Base-by-base conservation (phyloP, 2,888 invertebrate species). In the Lochmaea crataegi region DNA sequence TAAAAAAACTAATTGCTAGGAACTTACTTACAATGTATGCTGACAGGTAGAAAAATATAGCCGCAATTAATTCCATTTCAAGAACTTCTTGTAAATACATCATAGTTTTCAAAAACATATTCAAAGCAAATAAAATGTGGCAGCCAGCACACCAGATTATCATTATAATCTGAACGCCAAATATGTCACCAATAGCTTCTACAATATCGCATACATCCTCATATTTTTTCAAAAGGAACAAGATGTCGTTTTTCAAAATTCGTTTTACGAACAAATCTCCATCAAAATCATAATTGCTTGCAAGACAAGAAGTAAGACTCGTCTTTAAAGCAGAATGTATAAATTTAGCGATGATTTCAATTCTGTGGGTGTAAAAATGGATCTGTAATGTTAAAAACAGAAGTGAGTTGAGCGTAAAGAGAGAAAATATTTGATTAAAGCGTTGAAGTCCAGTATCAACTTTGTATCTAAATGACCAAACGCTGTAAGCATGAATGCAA, bases 91-190 rank as follows among this genome's bases (percentile, higher is more conserved):
- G 60, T 5, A 5, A 10, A 14, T 32, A 10, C 16, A 60, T 60
- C 14, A 60, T 60, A 9, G 38, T n/a, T 16, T 60, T 60, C 38
- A 63, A 42, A 63, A 38, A 63, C 14, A 63, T 16, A 42, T 63
- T 63, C 12, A 42, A 18, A 63, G 16, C 11, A 6, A 41, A 63
- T 42, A 63, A 42, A 18, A 63, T 38, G 11, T 42, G 9, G 12
- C 16, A 18, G 14, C 14, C 16, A 11, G 42, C 12, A 42, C 16
- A 7, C n/a, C 6, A 38, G 41, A 75, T 45, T 9, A 76, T 71
- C 6, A 74, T 53, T 9, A 76, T 26, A 12, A 76, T 64, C 57
- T 75, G 75, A 82, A 65, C 78, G 84, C 53, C 86, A 63, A 75
- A 80, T 57, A 76, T 69, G 10, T 65, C 48, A 65, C 65, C 76